Conservation (phyloP, 37 sponge, comb jelly and placozoan species). For the Tethya wilhelma region DNA sequence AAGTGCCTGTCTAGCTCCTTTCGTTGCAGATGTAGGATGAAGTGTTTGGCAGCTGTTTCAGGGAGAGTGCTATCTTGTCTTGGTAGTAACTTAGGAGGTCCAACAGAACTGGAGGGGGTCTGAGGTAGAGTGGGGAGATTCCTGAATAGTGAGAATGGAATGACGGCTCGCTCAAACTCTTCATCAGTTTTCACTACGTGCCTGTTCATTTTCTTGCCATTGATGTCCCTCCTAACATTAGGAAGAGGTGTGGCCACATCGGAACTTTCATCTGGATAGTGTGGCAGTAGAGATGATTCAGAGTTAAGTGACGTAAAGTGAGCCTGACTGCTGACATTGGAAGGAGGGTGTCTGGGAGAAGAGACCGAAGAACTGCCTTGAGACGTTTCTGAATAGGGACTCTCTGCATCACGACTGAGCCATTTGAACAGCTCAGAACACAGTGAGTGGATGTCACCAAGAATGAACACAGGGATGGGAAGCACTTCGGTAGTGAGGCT, state of each 20-base stretch:
- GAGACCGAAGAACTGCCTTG: background rate
- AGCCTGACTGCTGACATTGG: background rate
- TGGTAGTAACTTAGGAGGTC: background rate
- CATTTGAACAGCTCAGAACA: slow-evolving; percentile 22
- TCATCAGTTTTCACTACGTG: too few relatives aligned
- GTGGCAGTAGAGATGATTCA: too few relatives aligned
- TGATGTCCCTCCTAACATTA: too few relatives aligned
- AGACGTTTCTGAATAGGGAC: background rate
- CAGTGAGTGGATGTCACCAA: slow-evolving; percentile 36
- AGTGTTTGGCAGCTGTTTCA: background rate
- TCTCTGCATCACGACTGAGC: slow-evolving; percentile 6
- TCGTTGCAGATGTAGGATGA: background rate
- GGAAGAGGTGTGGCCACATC: background rate
- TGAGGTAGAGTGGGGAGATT: too few relatives aligned
- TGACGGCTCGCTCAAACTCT: too few relatives aligned
- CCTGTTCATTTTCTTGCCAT: too few relatives aligned
- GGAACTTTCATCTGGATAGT: background rate
- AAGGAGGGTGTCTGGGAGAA: background rate
- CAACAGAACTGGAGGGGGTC: background rate
- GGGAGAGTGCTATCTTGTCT: background rate
- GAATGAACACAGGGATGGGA: slow-evolving; percentile 50
- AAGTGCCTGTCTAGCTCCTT: slow-evolving; percentile 19
- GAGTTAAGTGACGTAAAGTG: too few relatives aligned
- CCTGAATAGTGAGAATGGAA: too few relatives aligned
- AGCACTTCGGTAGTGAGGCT: background rate